Percentiles rank a stretch among this genome's conserved stretches.
Conservation (phyloP, 1,140 invertebrate genomes). For the Phthorimaea operculella region DNA sequence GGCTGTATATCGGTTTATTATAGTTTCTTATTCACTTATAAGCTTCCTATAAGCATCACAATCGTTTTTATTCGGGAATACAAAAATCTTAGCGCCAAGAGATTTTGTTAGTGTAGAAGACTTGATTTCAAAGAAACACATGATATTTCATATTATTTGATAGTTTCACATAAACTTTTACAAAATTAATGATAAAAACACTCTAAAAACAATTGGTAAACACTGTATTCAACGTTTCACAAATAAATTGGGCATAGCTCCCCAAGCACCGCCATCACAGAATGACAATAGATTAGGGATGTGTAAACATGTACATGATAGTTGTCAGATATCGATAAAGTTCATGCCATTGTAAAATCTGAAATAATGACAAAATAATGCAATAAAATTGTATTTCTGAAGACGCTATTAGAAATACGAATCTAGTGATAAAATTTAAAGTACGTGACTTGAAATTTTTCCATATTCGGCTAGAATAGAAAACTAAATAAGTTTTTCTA, state of each 20-base stretch:
- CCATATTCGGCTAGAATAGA: too few species aligned
- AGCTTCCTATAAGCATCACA: slow-evolving; percentile 34
- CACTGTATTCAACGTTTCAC: slow-evolving; percentile 35
- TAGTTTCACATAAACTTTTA: slow-evolving; percentile 21
- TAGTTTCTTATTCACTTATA: slow-evolving; percentile 23
- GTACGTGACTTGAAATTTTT: too few species aligned
- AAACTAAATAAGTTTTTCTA: too few species aligned
- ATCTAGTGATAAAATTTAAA: too few species aligned
- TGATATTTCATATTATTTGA: slow-evolving; percentile 28
- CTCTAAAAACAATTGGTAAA: slow-evolving; percentile 22
- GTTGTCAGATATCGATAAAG: not conserved
- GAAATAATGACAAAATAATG: too few species aligned
- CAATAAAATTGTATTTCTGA: too few species aligned
- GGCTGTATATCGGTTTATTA: slow-evolving; percentile 17
- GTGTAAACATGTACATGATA: not conserved
- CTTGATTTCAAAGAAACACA: slow-evolving; percentile 29
- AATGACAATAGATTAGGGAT: slow-evolving; percentile 6
- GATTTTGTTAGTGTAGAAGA: slow-evolving; percentile 21
- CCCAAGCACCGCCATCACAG: slow-evolving; percentile 51
- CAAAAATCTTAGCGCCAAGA: slow-evolving; percentile 43
- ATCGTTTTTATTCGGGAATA: slow-evolving; percentile 38
- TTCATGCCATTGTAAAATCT: not conserved
- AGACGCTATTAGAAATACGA: too few species aligned
- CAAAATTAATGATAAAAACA: slow-evolving; percentile 18
- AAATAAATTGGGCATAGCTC: slow-evolving; percentile 45